phyloP scores from a whole-genome alignment of 2,113 vertebrate genomes.

The Petaurus breviceps region DNA sequence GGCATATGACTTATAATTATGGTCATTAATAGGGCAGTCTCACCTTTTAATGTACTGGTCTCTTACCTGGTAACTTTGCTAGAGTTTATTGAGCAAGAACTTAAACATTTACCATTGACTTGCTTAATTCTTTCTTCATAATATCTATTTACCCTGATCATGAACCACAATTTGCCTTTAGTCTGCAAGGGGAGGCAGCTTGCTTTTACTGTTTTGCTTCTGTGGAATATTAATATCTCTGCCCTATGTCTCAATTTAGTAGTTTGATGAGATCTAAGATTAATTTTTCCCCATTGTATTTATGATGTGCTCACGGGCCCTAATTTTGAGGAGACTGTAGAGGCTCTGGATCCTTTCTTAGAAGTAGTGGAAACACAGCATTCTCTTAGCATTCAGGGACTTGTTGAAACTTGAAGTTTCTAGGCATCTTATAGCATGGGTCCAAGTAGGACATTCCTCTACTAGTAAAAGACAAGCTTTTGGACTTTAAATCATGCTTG shows the following conservation, averaged over 20 bases:
- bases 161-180: not conserved
- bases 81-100: not conserved
- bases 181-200: not conserved
- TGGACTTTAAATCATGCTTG: not conserved
- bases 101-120: not conserved
- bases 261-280: not conserved
- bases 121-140: not conserved
- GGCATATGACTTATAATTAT: not conserved
- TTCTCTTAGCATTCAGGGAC: not conserved
- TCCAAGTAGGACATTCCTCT: not conserved
- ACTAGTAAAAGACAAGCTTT: not conserved
- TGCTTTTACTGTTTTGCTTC: not conserved
- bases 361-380: not conserved
- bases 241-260: not conserved
- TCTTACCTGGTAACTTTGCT: not conserved
- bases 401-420: too few species aligned
- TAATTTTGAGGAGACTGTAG: not conserved
- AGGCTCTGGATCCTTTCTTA: not conserved
- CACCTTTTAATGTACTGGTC: not conserved
- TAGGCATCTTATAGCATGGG: not conserved
- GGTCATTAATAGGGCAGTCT: not conserved
- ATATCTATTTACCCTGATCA: not conserved
- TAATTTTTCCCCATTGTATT: not conserved
- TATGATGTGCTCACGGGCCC: not conserved
- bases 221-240: not conserved